Base-by-base conservation (phyloP, 1,140 invertebrate species). In the Saccostrea cuccullata region DNA sequence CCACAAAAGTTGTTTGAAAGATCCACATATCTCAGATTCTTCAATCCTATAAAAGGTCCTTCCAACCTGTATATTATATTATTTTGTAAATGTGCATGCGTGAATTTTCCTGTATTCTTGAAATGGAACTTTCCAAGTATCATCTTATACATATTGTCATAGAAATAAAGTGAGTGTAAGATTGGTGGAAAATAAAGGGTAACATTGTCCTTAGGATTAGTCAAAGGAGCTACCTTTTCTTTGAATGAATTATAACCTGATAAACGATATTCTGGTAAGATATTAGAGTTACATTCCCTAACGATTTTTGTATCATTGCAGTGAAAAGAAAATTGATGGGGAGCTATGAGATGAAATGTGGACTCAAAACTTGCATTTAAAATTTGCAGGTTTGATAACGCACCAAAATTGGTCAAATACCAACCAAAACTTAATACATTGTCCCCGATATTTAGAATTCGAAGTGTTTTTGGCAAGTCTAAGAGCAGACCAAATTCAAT, bases 1-100 rank as follows among this genome's bases (percentile, higher is more conserved):
- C 55, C 60, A 82, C 89, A 89, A 13, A 77, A 87, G 82, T 89
- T 89, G 30, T 89, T 60, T 40, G 86, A 87, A n/a, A 89, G 40
- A 77, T 89, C 82, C 5, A 89, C 4, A 58, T 77, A 23, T 77
- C 85, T 26, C 6, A 87, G 0, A 58, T 58, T 56, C 8, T 36
- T 13, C 3, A 89, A 0, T 9, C 20, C 55, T 15, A 77, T 6
- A 23, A 89, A 23, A 17, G 88, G 85, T n/a, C 88, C 88, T 77
- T 58, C 60, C 86, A 36, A 85, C 82, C n/a, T 15, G 47, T 85
- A 87, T 17, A 89, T 60, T 23, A 87, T 47, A 30, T 89, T 89
- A 23, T 40, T 26, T 23, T 58, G 40, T 1, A 55, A 36, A 60
- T 89, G 73, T 0, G 87, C 20, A 67, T 67, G 17, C 6, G 60